A percentile compares a stretch with the other conserved stretches of the same genome.
Conservation (phyloP, 2,888 invertebrate genomes). For the Thymelicus acteon region DNA sequence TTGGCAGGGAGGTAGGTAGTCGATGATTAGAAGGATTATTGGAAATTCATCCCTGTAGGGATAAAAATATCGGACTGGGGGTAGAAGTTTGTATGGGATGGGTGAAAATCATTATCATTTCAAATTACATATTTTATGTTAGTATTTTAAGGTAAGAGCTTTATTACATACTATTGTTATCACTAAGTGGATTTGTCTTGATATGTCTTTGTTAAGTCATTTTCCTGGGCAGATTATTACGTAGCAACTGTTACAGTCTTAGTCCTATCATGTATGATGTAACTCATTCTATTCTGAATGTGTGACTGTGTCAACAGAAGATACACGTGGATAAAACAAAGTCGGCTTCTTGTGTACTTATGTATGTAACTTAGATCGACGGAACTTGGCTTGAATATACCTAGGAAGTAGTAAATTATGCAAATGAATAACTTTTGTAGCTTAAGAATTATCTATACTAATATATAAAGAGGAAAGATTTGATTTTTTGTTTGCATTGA, state of each 20-base stretch:
- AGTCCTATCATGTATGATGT: not conserved
- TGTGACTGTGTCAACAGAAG: not conserved
- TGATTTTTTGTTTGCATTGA: too few relatives aligned
- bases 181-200: not conserved
- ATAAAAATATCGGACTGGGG: too few relatives aligned
- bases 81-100: too few relatives aligned
- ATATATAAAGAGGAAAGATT: too few relatives aligned
- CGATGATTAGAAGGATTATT: too few relatives aligned
- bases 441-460: not conserved
- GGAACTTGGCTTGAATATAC: not conserved
- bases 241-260: not conserved
- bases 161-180: too few relatives aligned
- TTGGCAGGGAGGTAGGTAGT: too few relatives aligned
- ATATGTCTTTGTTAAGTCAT: conserved; percentile 1
- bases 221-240: not conserved
- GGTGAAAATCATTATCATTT: too few relatives aligned
- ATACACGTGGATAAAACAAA: conserved; percentile 1
- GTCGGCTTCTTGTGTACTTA: conserved; percentile 6
- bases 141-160: too few relatives aligned
- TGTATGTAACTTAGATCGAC: conserved; percentile 3
- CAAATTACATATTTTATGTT: too few relatives aligned
- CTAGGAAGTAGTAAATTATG: not conserved
- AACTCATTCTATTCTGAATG: not conserved
- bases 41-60: too few relatives aligned
- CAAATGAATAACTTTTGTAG: not conserved